Conservation (phyloP, 2,888 invertebrate species). For the Hypsopygia costalis region DNA sequence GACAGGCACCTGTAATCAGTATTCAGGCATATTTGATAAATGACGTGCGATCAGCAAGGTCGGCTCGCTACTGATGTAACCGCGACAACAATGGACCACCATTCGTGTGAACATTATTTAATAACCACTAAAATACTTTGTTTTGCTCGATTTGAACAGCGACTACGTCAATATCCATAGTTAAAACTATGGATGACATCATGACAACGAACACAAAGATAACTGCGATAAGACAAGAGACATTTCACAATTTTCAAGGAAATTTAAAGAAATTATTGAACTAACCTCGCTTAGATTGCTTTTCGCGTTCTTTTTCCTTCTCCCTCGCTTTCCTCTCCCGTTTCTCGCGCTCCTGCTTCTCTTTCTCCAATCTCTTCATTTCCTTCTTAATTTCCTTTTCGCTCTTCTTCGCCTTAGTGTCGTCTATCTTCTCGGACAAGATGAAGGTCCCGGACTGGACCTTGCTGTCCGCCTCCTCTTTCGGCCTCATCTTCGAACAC, state of each 20-base stretch:
- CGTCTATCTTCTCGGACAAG: constrained; percentile 78
- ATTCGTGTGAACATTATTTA: constrained; percentile 39
- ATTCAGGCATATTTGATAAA: constrained; percentile 50
- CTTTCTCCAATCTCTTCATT: constrained; percentile 72
- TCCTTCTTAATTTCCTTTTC: constrained; percentile 77
- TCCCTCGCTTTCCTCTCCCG: constrained; percentile 75
- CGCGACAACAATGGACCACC: constrained; percentile 45
- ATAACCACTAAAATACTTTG: constrained; percentile 38
- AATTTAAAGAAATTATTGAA: not conserved
- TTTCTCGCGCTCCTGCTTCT: constrained; percentile 71
- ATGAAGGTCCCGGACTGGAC: constrained; percentile 77
- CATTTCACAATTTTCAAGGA: constrained; percentile 9
- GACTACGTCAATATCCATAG: constrained; percentile 23
- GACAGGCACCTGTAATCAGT: constrained; percentile 28
- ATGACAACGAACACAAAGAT: constrained; percentile 31
- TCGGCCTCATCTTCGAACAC: constrained; percentile 61
- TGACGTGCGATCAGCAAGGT: constrained; percentile 57
- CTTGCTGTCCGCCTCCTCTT: constrained; percentile 61
- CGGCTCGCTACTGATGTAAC: constrained; percentile 57
- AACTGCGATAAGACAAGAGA: constrained; percentile 17
- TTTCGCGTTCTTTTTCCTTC: constrained; percentile 73
- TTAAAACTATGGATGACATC: constrained; percentile 46
- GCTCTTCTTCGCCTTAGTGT: constrained; percentile 68
- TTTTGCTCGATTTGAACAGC: constrained; percentile 25
- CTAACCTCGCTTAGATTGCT: constrained; percentile 68